Base-by-base conservation (phyloP, 35 echinoderm and acorn worm species). In the Acanthaster planci region DNA sequence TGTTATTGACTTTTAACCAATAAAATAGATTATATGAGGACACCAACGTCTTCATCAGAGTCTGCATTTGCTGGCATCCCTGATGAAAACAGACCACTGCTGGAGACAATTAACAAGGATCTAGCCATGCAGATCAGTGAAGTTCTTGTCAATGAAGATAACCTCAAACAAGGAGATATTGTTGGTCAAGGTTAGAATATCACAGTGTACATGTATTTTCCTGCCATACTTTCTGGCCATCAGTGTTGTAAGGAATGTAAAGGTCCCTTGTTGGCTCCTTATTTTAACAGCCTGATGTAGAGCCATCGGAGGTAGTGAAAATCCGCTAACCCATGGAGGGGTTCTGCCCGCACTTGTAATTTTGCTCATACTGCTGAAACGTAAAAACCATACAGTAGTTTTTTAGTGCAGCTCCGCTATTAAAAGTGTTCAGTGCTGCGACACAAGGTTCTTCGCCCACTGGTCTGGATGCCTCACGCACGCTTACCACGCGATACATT, bases 91-190 rank as follows among this genome's bases (percentile, higher is more conserved):
- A 37, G 77, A 76, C 93, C 93, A 29, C 56, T 95, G 31, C 81
- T 95, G 42, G 89, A 95, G 76, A 55, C 79, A 37, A 95, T 95
- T 22, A 58, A 76, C 15, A 95, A 95, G 51, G 92, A 95, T 22
- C 56, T 95, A 32, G 88, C 84, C 21, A 86, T 86, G 27, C 80
- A 84, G 81, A 87, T 95, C 29, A 85, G 88, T 21, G 87, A 95
- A 18, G 93, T 95, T 17, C 85, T 95, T 7, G 81, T 95, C 17
- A 89, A 91, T 38, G 93, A 95, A 55, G 85, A 91, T 76, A 95
- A 91, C 40, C 31, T 91, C 1, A 86, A 78, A 39, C 31, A 91
- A 27, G 93, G 93, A 60, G 78, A 91, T 30, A 80, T 88, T 1
- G 39, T 95, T 34, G 85, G 93, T 4, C 86, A 86, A 75, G 89